Conservation (phyloP, 2,113 vertebrate genomes). For the Hipposideros armiger region DNA sequence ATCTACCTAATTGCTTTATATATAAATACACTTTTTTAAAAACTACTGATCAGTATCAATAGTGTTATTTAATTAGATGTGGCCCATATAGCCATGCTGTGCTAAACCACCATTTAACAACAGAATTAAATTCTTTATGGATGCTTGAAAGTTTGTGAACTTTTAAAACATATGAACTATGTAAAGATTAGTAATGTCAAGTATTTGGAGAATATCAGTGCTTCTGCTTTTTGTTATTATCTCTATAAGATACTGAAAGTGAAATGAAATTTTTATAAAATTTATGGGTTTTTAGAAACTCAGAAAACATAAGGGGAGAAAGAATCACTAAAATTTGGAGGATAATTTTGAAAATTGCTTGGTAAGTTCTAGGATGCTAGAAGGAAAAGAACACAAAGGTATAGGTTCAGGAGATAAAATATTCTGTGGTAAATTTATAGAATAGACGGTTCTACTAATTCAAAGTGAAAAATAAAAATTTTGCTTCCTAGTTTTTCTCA, state of each 20-base stretch:
- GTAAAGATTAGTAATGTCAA: background rate
- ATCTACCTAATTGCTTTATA: slow-evolving; percentile 3
- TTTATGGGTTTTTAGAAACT: background rate
- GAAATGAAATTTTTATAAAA: background rate
- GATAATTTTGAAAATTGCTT: slow-evolving; percentile 22
- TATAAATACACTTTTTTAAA: background rate
- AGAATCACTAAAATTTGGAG: slow-evolving; percentile 8
- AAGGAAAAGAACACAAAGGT: background rate
- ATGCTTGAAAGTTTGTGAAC: background rate
- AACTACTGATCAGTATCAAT: background rate
- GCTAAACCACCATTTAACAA: background rate
- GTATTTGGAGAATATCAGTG: background rate
- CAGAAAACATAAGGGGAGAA: background rate
- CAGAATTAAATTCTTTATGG: slow-evolving; percentile 44
- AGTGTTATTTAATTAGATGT: slow-evolving; percentile 1
- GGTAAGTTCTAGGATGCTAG: background rate
- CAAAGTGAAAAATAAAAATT: background rate
- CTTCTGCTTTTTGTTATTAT: background rate
- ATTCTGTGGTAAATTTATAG: background rate
- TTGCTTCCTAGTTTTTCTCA: slow-evolving; percentile 4
- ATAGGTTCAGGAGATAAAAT: background rate
- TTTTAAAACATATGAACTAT: background rate
- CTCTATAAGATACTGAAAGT: background rate
- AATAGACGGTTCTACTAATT: slow-evolving; percentile 3
- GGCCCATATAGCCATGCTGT: background rate